A percentile compares a stretch with the other conserved stretches of the same genome.
phyloP scores from a whole-genome alignment of 2,888 invertebrate genomes.

The Drosophila histrio region DNA sequence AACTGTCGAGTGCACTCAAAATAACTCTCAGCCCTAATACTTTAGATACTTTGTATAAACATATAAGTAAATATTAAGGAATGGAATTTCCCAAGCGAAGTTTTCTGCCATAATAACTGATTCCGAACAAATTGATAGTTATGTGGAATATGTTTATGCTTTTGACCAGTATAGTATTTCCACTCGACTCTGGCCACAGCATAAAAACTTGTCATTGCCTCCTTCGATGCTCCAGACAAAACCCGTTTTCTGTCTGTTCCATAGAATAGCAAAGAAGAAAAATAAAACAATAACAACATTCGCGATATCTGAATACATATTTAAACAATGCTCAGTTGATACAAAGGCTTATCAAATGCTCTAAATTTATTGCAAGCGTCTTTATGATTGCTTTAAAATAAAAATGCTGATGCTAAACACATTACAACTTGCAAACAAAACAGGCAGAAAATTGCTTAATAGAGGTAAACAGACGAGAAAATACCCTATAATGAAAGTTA shows the following conservation, averaged over 20 bases:
- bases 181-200: background rate
- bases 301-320: background rate
- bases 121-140: constrained; percentile 13
- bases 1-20: constrained; percentile 14
- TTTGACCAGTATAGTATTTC: constrained; percentile 15
- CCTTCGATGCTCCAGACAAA: constrained; percentile 9
- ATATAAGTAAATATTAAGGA: background rate
- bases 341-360: constrained; percentile 21
- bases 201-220: constrained; percentile 7
- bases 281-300: background rate
- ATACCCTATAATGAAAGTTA: constrained; percentile 7
- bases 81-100: constrained; percentile 3
- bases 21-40: constrained; percentile 11
- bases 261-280: background rate
- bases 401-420: constrained; percentile 17
- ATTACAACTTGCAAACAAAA: constrained; percentile 14
- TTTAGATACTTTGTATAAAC: background rate
- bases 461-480: background rate
- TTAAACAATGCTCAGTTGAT: background rate
- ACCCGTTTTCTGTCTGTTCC: constrained; percentile 3
- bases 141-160: constrained; percentile 6
- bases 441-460: background rate
- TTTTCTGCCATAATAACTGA: constrained; percentile 9
- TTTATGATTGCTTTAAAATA: background rate
- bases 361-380: constrained; percentile 20